These are phyloP conservation scores for Folsomia candida DNA, from an alignment of 2,888 invertebrate species.

Conservation along the genomic window DNA sequence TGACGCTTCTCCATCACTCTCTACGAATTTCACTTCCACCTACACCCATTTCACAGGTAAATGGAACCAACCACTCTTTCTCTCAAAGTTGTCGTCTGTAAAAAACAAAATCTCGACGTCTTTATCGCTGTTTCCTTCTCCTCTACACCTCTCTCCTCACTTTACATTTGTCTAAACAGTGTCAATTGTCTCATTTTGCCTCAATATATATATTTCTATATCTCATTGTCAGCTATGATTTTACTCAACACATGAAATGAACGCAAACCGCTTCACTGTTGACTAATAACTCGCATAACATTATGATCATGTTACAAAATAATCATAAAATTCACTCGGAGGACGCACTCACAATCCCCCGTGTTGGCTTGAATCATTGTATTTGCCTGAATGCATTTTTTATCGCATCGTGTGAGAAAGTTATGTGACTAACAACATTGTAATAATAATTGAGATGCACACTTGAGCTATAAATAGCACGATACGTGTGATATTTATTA, in stretches of 20 bases:
- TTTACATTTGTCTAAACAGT: background rate
- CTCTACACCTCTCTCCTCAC: background rate
- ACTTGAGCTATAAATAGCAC: too few species aligned
- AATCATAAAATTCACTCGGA: too few species aligned
- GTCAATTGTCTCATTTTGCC: background rate
- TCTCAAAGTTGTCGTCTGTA: too few species aligned
- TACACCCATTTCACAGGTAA: conserved; percentile 52
- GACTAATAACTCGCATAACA: background rate
- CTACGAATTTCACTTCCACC: conserved; percentile 52
- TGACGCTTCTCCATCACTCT: conserved; percentile 52
- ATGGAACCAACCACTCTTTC: conserved; percentile 11
- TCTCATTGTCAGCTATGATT: background rate
- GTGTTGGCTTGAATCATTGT: too few species aligned
- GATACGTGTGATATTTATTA: too few species aligned
- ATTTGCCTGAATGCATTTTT: too few species aligned
- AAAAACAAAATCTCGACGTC: background rate
- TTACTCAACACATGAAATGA: background rate
- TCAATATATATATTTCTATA: background rate
- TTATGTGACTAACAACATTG: too few species aligned
- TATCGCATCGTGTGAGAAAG: too few species aligned
- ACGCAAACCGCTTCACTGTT: background rate
- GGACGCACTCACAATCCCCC: too few species aligned
- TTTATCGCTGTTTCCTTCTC: background rate
- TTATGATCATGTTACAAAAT: background rate
- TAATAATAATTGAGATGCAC: too few species aligned